Evolutionary conservation across 2,113 vertebrate species (phyloP), one percentile per base, ranked within the genome.

Genomic region (Gyps fulvus): DNA sequence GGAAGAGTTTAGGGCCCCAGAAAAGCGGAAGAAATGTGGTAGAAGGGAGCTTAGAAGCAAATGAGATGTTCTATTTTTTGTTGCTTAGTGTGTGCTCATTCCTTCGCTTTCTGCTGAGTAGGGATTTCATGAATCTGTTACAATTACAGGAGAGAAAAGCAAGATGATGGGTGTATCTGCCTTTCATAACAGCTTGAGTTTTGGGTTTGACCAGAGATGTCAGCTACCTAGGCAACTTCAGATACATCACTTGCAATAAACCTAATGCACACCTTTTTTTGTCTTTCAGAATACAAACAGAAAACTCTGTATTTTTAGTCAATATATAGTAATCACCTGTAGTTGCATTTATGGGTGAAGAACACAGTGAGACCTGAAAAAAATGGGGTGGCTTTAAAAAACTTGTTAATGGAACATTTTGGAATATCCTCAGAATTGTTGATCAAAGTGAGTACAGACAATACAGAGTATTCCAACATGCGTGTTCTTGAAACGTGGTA

Each of bases 11-110:
- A 16, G 42, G 47, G 70, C 32, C 16, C 27, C 42, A 31, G 66
- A 38, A 19, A 32, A 45, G 52, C 52, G 40, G 25, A 69, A 65
- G 23, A 66, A 83, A 4, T 40, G 12, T 54, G 38, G 8, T 77
- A 19, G 47, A 84, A 74, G 18, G 12, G 40, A 74, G 11, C 65
- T 36, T 16, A 23, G n/a, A 76, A 42, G 26, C 19, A 79, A 58
- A 45, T 26, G 16, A 73, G 38, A 10, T 10, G 16, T 52, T 93
- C 17, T 72, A 0, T 1, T 6, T 59, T 67, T 71, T 70, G 49
- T 47, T 66, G 18, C n/a, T 77, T 32, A 8, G 22, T 2, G 0
- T 2, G 1, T 34, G 18, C 11, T 81, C 0, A 0, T 71, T 74
- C 18, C 55, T 84, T 71, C 1, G 2, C 59, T 74, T 89, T 89